Evolutionary conservation across 2,797 vertebrate species (phyloP).

Genomic region (Paramormyrops hopkinsi): DNA sequence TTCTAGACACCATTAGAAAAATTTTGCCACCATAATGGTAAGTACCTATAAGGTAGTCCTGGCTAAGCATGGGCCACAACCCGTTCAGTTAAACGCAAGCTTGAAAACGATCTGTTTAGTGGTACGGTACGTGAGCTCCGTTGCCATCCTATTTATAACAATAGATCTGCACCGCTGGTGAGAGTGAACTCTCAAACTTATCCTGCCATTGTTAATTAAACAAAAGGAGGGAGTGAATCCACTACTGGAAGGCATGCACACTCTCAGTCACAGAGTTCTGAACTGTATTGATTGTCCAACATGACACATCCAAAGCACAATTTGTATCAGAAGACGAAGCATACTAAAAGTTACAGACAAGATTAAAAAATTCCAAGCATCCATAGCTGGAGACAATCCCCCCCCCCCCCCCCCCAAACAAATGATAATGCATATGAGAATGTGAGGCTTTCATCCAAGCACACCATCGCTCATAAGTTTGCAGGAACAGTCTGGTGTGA

Average conservation of each 20-base stretch:
- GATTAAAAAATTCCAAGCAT: constrained; percentile 1
- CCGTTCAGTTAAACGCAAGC: neutral
- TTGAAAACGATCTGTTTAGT: neutral
- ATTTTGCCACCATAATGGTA: neutral
- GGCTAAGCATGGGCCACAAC: neutral
- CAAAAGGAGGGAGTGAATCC: neutral
- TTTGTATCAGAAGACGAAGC: constrained; percentile 11
- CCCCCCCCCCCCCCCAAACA: neutral
- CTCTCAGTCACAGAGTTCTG: constrained; percentile 24
- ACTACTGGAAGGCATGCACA: constrained; percentile 23
- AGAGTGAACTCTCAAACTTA: neutral
- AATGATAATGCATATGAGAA: neutral
- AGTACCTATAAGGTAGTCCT: neutral
- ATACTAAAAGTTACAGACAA: constrained; percentile 16
- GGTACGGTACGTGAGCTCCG: neutral
- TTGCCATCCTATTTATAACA: constrained; percentile 33
- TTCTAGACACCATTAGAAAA: neutral
- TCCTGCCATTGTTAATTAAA: constrained; percentile 5
- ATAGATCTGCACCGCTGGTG: constrained; percentile 17
- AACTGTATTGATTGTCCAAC: constrained; percentile 28
- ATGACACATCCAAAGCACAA: constrained; percentile 12
- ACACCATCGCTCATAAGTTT: neutral
- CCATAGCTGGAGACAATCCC: neutral
- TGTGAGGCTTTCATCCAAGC: neutral
- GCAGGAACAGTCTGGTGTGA: neutral